A percentile compares a stretch with the other conserved stretches of the same genome.
Evolutionary conservation across 2,888 invertebrate species (phyloP).

Genomic region (Nezara viridula): DNA sequence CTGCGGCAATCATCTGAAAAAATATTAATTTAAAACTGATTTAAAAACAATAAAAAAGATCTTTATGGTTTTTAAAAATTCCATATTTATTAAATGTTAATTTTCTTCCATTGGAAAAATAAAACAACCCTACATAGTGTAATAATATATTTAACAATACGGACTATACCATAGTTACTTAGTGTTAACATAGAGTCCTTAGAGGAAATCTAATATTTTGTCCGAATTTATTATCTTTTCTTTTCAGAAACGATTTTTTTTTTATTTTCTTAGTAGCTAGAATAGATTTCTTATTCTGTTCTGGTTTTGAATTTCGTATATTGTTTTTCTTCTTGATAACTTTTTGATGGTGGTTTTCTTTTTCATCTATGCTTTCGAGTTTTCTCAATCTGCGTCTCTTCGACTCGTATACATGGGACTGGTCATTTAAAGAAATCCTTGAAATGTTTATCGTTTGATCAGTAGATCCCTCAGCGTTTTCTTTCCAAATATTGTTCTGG

Average conservation of each 20-base stretch:
- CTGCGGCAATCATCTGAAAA: too few species aligned
- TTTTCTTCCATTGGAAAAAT: neutral
- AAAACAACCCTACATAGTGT: too few species aligned
- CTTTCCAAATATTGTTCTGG: neutral
- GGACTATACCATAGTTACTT: too few species aligned
- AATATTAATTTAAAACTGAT: neutral
- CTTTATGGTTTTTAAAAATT: neutral
- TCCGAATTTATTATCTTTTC: neutral
- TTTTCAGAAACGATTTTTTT: neutral
- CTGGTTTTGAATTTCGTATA: neutral
- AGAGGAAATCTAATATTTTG: neutral
- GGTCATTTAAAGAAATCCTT: neutral
- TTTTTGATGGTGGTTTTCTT: neutral
- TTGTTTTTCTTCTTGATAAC: neutral
- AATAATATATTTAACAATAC: too few species aligned
- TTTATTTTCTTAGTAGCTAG: neutral
- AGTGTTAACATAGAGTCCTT: neutral
- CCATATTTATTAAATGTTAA: neutral
- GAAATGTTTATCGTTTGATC: neutral
- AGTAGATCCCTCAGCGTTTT: neutral
- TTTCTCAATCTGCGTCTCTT: conserved; percentile 17
- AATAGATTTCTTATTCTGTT: neutral
- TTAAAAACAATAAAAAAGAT: neutral
- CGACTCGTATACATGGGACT: neutral
- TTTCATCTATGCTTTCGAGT: neutral